phyloP scores from a whole-genome alignment of 1,140 invertebrate species.

The Lamellibrachia luymesi region DNA sequence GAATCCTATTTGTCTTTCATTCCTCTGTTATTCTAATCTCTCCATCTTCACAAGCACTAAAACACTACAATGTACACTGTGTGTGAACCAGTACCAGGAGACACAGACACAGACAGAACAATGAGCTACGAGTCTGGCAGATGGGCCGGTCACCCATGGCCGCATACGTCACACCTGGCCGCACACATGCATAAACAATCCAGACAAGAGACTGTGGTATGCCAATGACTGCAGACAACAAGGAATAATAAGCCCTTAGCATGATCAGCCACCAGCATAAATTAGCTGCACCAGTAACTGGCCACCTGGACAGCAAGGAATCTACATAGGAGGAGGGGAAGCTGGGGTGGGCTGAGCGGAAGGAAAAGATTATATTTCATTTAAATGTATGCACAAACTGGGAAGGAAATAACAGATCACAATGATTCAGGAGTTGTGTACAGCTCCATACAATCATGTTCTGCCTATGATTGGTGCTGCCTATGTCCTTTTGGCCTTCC shows the following conservation, averaged over 20 bases:
- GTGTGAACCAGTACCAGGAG: too few relatives aligned
- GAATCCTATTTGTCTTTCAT: background rate
- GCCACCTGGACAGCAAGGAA: too few relatives aligned
- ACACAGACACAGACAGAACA: background rate
- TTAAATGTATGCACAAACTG: background rate
- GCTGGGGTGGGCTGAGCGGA: background rate
- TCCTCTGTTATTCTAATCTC: background rate
- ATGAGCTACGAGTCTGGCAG: background rate
- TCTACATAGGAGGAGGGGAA: too few relatives aligned
- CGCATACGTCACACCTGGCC: background rate
- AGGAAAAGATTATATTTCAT: background rate
- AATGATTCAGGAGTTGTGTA: background rate
- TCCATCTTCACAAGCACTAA: background rate
- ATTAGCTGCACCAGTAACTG: background rate
- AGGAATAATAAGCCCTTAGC: too few relatives aligned
- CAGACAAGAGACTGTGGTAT: conserved; percentile 18
- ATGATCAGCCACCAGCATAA: background rate
- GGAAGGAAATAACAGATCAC: background rate
- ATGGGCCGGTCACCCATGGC: background rate
- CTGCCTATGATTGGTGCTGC: too few relatives aligned
- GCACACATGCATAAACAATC: conserved; percentile 19
- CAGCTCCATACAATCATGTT: too few relatives aligned
- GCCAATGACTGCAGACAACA: background rate
- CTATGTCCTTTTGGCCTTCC: too few relatives aligned
- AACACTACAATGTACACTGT: background rate